These are phyloP conservation scores for Mola mola DNA, from an alignment of 2,113 vertebrate species.

Conservation along the genomic window DNA sequence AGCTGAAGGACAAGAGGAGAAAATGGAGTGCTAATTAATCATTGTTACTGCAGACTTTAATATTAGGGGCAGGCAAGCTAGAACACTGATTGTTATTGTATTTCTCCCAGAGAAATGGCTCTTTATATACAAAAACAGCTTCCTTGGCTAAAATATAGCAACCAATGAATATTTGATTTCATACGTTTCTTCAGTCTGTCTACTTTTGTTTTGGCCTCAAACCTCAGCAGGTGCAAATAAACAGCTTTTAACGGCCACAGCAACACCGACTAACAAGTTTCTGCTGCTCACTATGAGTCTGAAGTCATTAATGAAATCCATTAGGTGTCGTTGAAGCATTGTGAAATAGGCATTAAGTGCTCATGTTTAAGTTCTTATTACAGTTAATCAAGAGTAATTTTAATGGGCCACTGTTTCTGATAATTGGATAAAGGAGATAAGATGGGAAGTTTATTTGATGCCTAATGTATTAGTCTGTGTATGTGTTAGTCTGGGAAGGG, in stretches of 20 bases:
- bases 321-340: neutral
- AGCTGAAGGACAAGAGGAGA: slow-evolving; percentile 44
- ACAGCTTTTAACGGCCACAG: neutral
- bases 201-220: slow-evolving; percentile 20
- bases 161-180: no score
- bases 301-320: neutral
- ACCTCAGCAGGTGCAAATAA: neutral
- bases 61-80: neutral
- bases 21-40: no score
- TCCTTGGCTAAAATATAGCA: no score
- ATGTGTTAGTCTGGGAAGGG: slow-evolving; percentile 27
- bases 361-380: slow-evolving; percentile 16
- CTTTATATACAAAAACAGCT: no score
- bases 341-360: slow-evolving; percentile 1
- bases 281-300: neutral
- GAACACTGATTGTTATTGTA: neutral
- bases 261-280: neutral
- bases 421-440: slow-evolving; percentile 33
- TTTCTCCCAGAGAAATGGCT: neutral
- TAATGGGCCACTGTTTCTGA: slow-evolving; percentile 4
- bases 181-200: no score
- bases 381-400: slow-evolving; percentile 23
- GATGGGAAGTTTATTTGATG: slow-evolving; percentile 24
- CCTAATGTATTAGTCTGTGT: slow-evolving; percentile 8
- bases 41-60: no score